A percentile compares a stretch with the other conserved stretches of the same genome.
phyloP scores from a whole-genome alignment of 2,888 invertebrate genomes.

The Aspidapion aeneum region DNA sequence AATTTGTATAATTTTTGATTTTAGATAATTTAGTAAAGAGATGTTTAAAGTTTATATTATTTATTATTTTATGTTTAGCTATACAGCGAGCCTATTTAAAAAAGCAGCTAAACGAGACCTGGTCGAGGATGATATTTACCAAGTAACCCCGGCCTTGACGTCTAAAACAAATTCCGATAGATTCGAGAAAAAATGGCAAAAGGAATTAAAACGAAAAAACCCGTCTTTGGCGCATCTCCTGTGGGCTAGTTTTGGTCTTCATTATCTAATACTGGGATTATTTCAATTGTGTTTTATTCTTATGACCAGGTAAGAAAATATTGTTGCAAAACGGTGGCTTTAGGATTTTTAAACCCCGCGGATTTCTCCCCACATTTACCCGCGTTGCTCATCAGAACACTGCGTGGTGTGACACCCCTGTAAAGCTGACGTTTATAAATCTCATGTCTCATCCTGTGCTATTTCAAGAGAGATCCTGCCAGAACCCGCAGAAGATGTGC shows the following conservation, averaged over 20 bases:
- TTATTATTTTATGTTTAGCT: too few species aligned
- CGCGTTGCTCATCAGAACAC: too few species aligned
- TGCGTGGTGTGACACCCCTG: too few species aligned
- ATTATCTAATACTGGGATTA: slow-evolving; percentile 27
- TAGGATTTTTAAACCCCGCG: too few species aligned
- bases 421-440: too few species aligned
- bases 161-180: slow-evolving; percentile 34
- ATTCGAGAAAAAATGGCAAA: slow-evolving; percentile 40
- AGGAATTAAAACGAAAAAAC: slow-evolving; percentile 23
- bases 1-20: too few species aligned
- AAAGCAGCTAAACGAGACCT: slow-evolving; percentile 61
- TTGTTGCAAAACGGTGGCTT: neutral
- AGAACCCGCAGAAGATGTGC: too few species aligned
- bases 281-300: slow-evolving; percentile 26
- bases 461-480: too few species aligned
- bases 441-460: too few species aligned
- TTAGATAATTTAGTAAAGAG: too few species aligned
- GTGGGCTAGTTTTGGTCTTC: slow-evolving; percentile 33
- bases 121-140: slow-evolving; percentile 58
- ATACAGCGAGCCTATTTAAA: slow-evolving; percentile 63
- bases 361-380: too few species aligned
- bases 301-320: slow-evolving; percentile 26
- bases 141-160: slow-evolving; percentile 48
- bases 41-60: too few species aligned
- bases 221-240: slow-evolving; percentile 31